Evolutionary conservation across 1,140 invertebrate genomes (phyloP).

Genomic region (Zophobas atratus): DNA sequence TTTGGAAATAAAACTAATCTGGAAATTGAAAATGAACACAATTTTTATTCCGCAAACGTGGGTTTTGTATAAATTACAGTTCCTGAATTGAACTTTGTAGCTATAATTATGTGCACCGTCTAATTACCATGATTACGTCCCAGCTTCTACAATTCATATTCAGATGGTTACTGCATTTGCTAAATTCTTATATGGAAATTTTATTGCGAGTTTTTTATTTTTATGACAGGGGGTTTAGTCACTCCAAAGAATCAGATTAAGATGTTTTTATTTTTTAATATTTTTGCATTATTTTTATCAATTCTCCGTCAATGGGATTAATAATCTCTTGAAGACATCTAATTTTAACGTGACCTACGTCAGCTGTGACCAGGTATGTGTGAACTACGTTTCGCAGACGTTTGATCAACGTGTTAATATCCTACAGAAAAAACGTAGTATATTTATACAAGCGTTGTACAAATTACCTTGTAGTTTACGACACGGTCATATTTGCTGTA

Average conservation of each 20-base stretch:
- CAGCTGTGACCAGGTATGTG: conserved; percentile 59
- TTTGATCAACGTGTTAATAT: conserved; percentile 35
- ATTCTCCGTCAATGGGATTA: conserved; percentile 65
- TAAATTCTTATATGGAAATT: too few species aligned
- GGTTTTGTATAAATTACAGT: too few species aligned
- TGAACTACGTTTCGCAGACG: conserved; percentile 46
- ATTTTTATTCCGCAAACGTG: too few species aligned
- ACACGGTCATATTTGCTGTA: conserved; percentile 82
- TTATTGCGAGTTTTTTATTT: background rate
- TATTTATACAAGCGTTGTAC: background rate
- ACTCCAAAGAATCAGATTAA: background rate
- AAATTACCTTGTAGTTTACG: conserved; percentile 56
- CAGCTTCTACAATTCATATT: too few species aligned
- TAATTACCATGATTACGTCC: too few species aligned
- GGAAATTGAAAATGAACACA: too few species aligned
- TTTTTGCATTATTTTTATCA: conserved; percentile 51
- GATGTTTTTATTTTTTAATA: background rate
- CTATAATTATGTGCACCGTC: too few species aligned
- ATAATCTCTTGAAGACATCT: conserved; percentile 68
- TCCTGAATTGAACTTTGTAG: too few species aligned
- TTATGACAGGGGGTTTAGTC: background rate
- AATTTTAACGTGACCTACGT: conserved; percentile 70
- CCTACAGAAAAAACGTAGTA: conserved; percentile 36
- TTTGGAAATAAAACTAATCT: too few species aligned
- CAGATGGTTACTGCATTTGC: too few species aligned